phyloP scores from a whole-genome alignment of 2,888 invertebrate species.

The Agrotis segetum region DNA sequence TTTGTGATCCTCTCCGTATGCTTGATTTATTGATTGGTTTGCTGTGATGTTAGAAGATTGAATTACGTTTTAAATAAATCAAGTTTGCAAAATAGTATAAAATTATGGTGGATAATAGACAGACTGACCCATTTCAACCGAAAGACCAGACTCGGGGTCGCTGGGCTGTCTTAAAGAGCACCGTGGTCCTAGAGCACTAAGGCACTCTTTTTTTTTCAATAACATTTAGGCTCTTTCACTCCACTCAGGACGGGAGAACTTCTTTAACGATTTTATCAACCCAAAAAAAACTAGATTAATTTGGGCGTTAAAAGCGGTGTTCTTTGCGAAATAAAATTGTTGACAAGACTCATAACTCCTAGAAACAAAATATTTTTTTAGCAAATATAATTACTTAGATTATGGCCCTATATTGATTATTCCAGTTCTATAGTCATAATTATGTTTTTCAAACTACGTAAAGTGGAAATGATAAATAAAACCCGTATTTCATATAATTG shows the following conservation, averaged over 20 bases:
- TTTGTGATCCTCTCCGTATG: constrained; percentile 26
- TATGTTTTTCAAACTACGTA: neutral
- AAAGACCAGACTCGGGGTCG: neutral
- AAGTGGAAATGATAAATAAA: constrained; percentile 19
- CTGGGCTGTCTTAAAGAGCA: too few species aligned
- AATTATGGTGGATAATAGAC: neutral
- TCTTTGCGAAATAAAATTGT: too few species aligned
- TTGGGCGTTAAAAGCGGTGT: too few species aligned
- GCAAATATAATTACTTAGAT: too few species aligned
- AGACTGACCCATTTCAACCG: constrained; percentile 10
- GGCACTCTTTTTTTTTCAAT: too few species aligned
- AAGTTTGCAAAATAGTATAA: neutral
- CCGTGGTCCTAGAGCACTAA: too few species aligned
- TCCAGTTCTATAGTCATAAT: neutral
- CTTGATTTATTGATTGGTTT: constrained; percentile 28
- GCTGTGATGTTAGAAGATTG: constrained; percentile 22
- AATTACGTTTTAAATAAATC: neutral
- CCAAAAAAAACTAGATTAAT: too few species aligned
- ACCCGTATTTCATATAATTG: constrained; percentile 7
- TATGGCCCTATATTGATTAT: neutral
- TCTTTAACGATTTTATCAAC: too few species aligned
- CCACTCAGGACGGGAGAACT: too few species aligned
- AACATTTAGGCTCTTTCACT: too few species aligned
- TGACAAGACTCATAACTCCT: neutral
- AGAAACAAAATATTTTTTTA: too few species aligned